These are phyloP conservation scores for Sardina pilchardus DNA, from an alignment of 2,113 vertebrate genomes.

Conservation along the genomic window DNA sequence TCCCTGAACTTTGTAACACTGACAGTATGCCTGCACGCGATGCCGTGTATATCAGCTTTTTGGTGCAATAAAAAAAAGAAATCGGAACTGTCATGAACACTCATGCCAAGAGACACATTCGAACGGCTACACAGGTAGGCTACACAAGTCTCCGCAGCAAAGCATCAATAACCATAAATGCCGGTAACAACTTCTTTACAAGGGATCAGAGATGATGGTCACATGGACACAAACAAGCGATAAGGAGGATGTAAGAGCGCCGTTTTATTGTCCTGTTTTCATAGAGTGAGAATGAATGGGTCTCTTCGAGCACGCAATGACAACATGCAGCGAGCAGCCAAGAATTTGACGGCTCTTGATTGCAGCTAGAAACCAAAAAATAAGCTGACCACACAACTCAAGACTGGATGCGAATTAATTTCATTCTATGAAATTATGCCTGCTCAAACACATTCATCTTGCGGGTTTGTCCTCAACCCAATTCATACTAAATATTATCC, in stretches of 20 bases:
- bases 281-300: not conserved
- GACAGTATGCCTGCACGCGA: constrained; percentile 3
- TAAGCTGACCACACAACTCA: not conserved
- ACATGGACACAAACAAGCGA: not conserved
- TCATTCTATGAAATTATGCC: not conserved
- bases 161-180: constrained; percentile 14
- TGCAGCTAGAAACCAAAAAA: not conserved
- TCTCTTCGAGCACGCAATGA: not conserved
- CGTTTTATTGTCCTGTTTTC: not conserved
- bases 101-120: not conserved
- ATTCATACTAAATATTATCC: not conserved
- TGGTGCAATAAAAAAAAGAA: not conserved
- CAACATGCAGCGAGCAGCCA: not conserved
- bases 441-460: not conserved
- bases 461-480: not conserved
- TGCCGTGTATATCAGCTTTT: not conserved
- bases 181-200: not conserved
- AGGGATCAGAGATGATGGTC: not conserved
- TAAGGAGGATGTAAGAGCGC: not conserved
- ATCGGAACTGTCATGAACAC: not conserved
- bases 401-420: not conserved
- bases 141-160: not conserved
- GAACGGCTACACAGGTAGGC: not conserved
- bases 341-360: not conserved
- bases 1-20: not conserved